Evolutionary conservation across 2,113 vertebrate species (phyloP).

Genomic region (Ciconia stormi): DNA sequence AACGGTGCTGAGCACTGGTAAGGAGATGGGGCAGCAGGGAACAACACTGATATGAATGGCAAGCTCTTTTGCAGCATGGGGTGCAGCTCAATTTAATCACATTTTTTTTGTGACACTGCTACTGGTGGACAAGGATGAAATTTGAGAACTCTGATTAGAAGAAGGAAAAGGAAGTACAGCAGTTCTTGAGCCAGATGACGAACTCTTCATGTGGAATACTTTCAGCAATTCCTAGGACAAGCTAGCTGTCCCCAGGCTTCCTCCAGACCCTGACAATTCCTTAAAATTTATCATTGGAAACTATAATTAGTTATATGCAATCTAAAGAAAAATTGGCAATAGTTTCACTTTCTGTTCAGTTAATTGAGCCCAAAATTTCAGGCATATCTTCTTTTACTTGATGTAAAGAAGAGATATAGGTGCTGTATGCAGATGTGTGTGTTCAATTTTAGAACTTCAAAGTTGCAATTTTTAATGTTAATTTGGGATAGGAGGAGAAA

Average conservation of each 20-base stretch:
- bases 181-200: not conserved
- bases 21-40: not conserved
- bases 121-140: not conserved
- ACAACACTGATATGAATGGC: accelerated
- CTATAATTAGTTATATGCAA: accelerated
- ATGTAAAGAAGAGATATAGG: not conserved
- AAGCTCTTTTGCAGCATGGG: not conserved
- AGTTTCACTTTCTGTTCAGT: not conserved
- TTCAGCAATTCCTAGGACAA: not conserved
- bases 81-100: not conserved
- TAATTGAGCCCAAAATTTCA: not conserved
- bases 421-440: not conserved
- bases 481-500: not conserved
- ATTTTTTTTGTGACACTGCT: not conserved
- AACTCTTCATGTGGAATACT: not conserved
- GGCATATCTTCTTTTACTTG: not conserved
- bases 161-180: not conserved
- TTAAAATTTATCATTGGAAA: not conserved
- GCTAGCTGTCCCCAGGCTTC: not conserved
- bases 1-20: conserved; percentile 90
- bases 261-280: not conserved
- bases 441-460: not conserved
- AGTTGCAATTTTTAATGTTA: not conserved
- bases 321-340: not conserved
- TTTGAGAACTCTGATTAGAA: not conserved